These are phyloP conservation scores for Agriopis marginaria DNA, from an alignment of 2,888 invertebrate genomes.

Conservation along the genomic window DNA sequence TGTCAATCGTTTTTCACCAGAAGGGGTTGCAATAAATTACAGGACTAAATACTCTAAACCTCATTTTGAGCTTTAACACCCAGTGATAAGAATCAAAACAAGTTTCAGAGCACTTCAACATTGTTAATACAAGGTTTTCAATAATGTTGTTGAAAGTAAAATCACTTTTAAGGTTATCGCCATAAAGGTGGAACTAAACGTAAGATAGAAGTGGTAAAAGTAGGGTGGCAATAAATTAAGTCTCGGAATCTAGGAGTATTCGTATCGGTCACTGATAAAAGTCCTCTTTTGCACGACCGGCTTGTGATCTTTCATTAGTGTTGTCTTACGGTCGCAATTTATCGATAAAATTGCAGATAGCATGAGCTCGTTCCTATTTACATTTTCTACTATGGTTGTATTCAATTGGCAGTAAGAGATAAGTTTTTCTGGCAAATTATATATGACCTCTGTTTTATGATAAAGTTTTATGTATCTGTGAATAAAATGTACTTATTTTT, in stretches of 20 bases:
- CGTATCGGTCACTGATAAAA: constrained; percentile 81
- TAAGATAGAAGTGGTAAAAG: constrained; percentile 36
- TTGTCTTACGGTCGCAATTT: constrained; percentile 43
- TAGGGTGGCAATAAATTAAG: constrained; percentile 80
- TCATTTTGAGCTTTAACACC: constrained; percentile 33
- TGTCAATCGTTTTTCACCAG: constrained; percentile 56
- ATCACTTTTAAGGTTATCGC: constrained; percentile 11
- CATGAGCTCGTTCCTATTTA: constrained; percentile 4
- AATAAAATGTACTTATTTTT: too few relatives aligned
- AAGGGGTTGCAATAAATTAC: constrained; percentile 46
- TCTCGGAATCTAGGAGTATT: constrained; percentile 73
- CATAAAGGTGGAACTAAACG: constrained; percentile 31
- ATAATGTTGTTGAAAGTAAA: constrained; percentile 29
- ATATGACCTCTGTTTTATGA: too few relatives aligned
- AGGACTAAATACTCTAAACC: neutral
- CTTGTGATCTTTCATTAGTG: constrained; percentile 68
- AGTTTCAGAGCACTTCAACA: constrained; percentile 31
- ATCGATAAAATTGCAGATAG: constrained; percentile 45
- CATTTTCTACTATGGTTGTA: neutral
- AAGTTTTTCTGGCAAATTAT: neutral
- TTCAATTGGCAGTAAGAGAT: neutral
- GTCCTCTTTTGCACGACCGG: constrained; percentile 74
- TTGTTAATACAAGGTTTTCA: constrained; percentile 15
- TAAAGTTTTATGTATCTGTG: too few relatives aligned
- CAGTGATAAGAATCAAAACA: constrained; percentile 37